Evolutionary conservation across 2,797 vertebrate genomes (phyloP).

Genomic region (Lophotriccus pileatus): DNA sequence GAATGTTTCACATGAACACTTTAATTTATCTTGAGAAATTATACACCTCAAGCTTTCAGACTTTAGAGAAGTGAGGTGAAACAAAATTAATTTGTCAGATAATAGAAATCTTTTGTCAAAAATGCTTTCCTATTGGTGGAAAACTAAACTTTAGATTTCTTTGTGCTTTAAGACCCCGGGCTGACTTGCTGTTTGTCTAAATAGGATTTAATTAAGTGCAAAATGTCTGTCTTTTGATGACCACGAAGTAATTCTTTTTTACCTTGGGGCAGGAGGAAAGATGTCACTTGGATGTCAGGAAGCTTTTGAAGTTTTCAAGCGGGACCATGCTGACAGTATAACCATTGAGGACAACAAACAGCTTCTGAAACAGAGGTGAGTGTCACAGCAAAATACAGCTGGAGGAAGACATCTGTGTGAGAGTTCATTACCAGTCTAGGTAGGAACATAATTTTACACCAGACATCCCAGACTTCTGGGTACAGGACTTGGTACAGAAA

Average conservation of each 20-base stretch:
- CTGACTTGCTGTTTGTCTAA: not conserved
- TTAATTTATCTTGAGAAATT: slow-evolving; percentile 4
- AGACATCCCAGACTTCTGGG: not conserved
- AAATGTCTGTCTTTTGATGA: not conserved
- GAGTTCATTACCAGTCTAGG: not conserved
- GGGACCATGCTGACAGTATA: slow-evolving; percentile 81
- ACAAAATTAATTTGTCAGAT: not conserved
- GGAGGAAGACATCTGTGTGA: not conserved
- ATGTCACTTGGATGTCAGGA: slow-evolving; percentile 87
- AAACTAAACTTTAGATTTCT: not conserved
- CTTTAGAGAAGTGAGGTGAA: not conserved
- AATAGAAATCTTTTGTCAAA: not conserved
- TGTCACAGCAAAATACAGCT: not conserved
- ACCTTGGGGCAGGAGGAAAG: slow-evolving; percentile 54
- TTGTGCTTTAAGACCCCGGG: not conserved
- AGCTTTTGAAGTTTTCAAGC: slow-evolving; percentile 89
- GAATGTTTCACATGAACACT: not conserved
- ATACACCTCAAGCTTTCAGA: not conserved
- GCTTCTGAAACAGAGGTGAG: slow-evolving; percentile 88
- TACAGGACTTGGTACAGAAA: not conserved
- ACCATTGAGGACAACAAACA: slow-evolving; percentile 87
- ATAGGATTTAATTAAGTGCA: not conserved
- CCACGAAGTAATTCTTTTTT: not conserved
- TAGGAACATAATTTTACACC: not conserved
- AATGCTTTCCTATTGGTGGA: not conserved